Evolutionary conservation across 2,888 invertebrate species (phyloP).

Genomic region (Gymnoscelis rufifasciata): DNA sequence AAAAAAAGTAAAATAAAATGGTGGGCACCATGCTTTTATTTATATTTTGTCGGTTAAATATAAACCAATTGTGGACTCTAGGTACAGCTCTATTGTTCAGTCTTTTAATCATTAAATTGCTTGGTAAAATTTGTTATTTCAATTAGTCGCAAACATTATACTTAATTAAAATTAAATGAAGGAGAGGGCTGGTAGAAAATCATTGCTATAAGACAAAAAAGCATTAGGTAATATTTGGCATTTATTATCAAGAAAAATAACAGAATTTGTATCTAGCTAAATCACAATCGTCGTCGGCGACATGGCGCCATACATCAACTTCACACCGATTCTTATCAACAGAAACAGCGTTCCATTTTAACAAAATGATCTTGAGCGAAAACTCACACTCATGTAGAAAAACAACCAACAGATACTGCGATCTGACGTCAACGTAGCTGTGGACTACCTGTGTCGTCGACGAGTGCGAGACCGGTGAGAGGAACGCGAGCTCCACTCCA

Average conservation of each 20-base stretch:
- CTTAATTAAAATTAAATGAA: too few relatives aligned
- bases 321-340: constrained; percentile 14
- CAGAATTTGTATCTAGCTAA: background rate
- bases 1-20: too few relatives aligned
- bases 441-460: constrained; percentile 60
- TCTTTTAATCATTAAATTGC: too few relatives aligned
- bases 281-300: background rate
- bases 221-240: too few relatives aligned
- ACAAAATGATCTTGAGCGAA: constrained; percentile 7
- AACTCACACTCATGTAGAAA: constrained; percentile 19
- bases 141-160: too few relatives aligned
- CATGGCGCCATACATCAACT: constrained; percentile 10
- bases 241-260: background rate
- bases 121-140: too few relatives aligned
- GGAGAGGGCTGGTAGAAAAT: too few relatives aligned
- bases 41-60: too few relatives aligned
- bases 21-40: too few relatives aligned
- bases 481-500: constrained; percentile 69
- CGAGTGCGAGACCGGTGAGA: constrained; percentile 56
- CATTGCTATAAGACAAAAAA: too few relatives aligned
- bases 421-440: constrained; percentile 23
- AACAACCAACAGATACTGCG: constrained; percentile 29
- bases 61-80: too few relatives aligned
- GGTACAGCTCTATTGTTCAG: too few relatives aligned
- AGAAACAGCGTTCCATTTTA: constrained; percentile 4